These are phyloP conservation scores for Strigamia transsilvanica DNA, from an alignment of 2,888 invertebrate species.

Conservation along the genomic window DNA sequence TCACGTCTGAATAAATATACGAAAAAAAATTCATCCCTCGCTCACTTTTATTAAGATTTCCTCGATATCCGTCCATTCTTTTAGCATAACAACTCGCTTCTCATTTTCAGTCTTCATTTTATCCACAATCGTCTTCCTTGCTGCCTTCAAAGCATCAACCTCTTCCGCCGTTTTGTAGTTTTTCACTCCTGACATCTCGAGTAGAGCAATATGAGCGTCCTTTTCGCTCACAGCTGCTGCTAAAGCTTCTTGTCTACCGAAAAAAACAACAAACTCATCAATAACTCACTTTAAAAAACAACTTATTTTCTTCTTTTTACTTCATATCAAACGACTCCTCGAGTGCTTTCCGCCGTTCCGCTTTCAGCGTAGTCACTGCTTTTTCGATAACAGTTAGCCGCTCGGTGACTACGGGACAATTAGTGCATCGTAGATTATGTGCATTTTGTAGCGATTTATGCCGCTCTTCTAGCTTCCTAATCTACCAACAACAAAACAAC, in stretches of 20 bases:
- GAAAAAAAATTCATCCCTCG: too few species aligned
- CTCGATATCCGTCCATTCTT: not conserved
- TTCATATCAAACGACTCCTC: conserved; percentile 81
- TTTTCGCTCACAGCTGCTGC: conserved; percentile 86
- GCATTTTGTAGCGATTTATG: conserved; percentile 75
- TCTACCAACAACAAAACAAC: conserved; percentile 65
- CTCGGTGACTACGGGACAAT: conserved; percentile 73
- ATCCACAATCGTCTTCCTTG: conserved; percentile 76
- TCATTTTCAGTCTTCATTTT: conserved; percentile 68
- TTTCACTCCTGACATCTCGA: conserved; percentile 78
- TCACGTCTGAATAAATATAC: too few species aligned
- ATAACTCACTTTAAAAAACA: conserved; percentile 51
- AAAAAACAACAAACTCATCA: conserved; percentile 57
- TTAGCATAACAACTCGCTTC: conserved; percentile 11
- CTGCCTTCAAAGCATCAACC: conserved; percentile 74
- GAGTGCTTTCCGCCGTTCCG: conserved; percentile 74
- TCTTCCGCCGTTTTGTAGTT: conserved; percentile 71
- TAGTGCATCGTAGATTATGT: conserved; percentile 74
- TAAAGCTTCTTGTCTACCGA: conserved; percentile 79
- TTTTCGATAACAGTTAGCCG: conserved; percentile 73
- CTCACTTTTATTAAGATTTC: not conserved
- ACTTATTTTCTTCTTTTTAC: conserved; percentile 67
- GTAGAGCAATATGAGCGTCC: conserved; percentile 83
- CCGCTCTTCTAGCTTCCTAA: conserved; percentile 75
- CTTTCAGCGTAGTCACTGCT: conserved; percentile 70